These are phyloP conservation scores for Typhlomys cinereus DNA, from an alignment of 2,113 vertebrate genomes.

Conservation along the genomic window DNA sequence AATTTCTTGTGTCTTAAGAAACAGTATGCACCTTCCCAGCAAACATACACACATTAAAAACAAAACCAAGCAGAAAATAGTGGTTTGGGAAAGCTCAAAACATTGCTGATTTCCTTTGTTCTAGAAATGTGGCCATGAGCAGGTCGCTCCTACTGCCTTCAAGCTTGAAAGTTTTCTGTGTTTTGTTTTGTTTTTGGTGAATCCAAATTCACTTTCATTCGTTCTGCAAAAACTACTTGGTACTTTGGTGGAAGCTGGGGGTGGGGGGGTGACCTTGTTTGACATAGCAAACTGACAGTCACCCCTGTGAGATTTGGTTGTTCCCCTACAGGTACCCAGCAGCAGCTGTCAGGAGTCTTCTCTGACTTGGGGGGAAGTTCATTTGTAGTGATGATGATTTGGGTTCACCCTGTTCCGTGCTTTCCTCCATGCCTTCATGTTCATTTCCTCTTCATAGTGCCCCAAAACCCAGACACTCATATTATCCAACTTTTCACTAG, in stretches of 20 bases:
- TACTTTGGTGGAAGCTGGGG: slow-evolving; percentile 8
- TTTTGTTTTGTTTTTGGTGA: too few species aligned
- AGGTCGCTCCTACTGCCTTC: not conserved
- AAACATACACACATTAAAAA: too few species aligned
- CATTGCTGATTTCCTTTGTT: slow-evolving; percentile 13
- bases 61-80: not conserved
- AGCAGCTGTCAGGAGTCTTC: not conserved
- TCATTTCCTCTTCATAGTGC: slow-evolving; percentile 12
- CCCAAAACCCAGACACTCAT: not conserved
- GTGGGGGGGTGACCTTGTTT: slow-evolving; percentile 1
- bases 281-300: not conserved
- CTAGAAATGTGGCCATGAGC: not conserved
- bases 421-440: slow-evolving; percentile 2
- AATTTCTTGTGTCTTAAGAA: not conserved
- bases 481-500: not conserved
- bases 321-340: not conserved
- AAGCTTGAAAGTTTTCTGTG: not conserved
- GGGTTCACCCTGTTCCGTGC: not conserved
- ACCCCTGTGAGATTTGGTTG: not conserved
- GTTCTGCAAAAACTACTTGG: slow-evolving; percentile 22
- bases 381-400: not conserved
- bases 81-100: not conserved
- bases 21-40: too few species aligned
- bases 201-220: not conserved
- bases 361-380: too few species aligned